Conservation (phyloP, 2,888 invertebrate species). For the Zygothrica quintamaculata region DNA sequence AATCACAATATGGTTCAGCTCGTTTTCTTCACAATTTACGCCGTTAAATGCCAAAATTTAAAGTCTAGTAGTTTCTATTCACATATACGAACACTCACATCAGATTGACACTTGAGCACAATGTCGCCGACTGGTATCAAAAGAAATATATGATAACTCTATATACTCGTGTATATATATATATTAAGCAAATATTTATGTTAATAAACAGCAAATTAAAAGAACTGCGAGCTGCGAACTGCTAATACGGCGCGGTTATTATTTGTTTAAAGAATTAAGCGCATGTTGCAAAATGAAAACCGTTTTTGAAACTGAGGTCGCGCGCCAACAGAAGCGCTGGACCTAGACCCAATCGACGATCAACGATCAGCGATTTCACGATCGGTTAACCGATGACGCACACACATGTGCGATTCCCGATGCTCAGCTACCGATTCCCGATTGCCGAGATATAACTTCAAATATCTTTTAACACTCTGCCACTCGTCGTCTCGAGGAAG, state of each 20-base stretch:
- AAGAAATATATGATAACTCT: conserved; percentile 46
- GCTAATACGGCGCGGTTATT: conserved; percentile 58
- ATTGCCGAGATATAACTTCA: conserved; percentile 21
- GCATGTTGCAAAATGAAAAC: conserved; percentile 74
- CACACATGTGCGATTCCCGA: background rate
- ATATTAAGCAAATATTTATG: conserved; percentile 70
- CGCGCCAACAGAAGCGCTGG: conserved; percentile 47
- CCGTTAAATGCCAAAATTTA: conserved; percentile 65
- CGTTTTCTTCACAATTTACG: conserved; percentile 71
- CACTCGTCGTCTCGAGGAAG: background rate
- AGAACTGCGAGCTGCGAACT: conserved; percentile 62
- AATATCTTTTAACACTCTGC: conserved; percentile 1
- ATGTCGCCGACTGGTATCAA: conserved; percentile 56
- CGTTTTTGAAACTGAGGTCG: conserved; percentile 70
- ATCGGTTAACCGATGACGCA: conserved; percentile 37
- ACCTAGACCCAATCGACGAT: conserved; percentile 40
- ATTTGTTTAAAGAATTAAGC: conserved; percentile 68
- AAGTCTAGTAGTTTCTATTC: conserved; percentile 64
- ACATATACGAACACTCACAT: conserved; percentile 21
- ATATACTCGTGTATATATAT: conserved; percentile 48
- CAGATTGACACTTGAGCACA: conserved; percentile 15
- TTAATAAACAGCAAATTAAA: conserved; percentile 64
- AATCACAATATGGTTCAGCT: conserved; percentile 47
- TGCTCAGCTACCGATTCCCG: conserved; percentile 6
- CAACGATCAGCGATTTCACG: conserved; percentile 24